Conservation (phyloP, 2,888 invertebrate genomes). For the Macrosiphum euphorbiae region DNA sequence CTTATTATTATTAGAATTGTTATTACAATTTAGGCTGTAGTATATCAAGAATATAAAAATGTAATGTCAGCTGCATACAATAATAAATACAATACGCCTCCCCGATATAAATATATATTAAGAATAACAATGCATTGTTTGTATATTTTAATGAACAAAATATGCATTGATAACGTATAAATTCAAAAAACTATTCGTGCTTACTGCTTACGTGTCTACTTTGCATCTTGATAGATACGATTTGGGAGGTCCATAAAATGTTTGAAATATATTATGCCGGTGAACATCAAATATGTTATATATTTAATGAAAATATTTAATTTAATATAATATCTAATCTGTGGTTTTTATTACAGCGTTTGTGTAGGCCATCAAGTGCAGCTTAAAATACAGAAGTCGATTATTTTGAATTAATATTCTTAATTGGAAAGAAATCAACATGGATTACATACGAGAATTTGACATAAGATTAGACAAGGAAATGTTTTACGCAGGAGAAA, state of each 20-base stretch:
- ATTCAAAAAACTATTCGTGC: background rate
- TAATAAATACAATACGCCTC: background rate
- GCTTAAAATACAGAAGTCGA: background rate
- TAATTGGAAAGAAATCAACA: constrained; percentile 68
- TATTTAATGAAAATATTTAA: background rate
- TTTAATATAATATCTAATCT: background rate
- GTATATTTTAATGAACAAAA: background rate
- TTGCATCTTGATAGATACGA: background rate
- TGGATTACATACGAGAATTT: constrained; percentile 84
- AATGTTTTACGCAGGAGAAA: constrained; percentile 82
- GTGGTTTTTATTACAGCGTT: constrained; percentile 3
- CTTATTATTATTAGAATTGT: background rate
- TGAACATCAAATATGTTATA: background rate
- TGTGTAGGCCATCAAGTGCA: no score
- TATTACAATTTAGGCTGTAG: background rate
- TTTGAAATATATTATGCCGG: background rate
- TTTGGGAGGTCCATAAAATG: background rate
- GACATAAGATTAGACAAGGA: constrained; percentile 83
- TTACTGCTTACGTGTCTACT: background rate
- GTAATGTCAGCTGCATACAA: background rate
- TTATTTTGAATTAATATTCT: constrained; percentile 9
- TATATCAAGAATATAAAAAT: background rate
- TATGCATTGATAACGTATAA: no score
- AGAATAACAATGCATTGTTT: background rate
- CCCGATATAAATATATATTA: background rate